Base-by-base conservation (phyloP, 2,888 invertebrate species). In the Cylloceria caligata region DNA sequence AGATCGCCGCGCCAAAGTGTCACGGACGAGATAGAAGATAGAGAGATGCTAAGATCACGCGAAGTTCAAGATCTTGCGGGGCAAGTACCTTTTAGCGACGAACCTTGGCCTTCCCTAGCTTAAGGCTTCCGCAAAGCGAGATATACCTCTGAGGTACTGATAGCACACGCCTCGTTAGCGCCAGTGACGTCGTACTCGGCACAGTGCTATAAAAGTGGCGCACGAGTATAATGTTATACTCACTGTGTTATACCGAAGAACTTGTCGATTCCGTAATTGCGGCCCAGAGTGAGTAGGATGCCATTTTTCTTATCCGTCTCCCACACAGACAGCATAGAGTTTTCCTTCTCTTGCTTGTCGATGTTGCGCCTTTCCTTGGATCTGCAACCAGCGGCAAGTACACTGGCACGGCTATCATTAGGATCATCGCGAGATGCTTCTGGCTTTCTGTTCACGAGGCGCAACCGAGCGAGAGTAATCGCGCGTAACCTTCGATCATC, bases 371-470 rank as follows among this genome's bases (percentile, higher is more conserved):
- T 57, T 42, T 62, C 60, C 60, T 55, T 55, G 7, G 27, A 9
- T 60, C 71, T 57, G 71, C 60, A 24, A 60, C 27, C 49, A 68
- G 55, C 52, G 69, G 47, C 49, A 39, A 42, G 67, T 52, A 45
- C 49, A 39, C 34, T 27, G 9, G 45, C 80, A 83, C 81, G 81
- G 72, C 80, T 85, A 86, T 87, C 87, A 86, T 87, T 87, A 87
- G 86, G 85, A 86, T 84, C 86, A 82, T 86, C 85, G 81, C 81
- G 84, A 69, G 77, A 83, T 81, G 88, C 86, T 84, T 67, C 82
- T 45, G 69, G 74, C 42, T 62, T 34, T 76, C 76, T 52, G 73
- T 75, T 76, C 76, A 49, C 75, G 76, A 76, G 76, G 68, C 45
- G 73, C 77, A 81, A 81, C 76, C 77, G 55, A 69, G 52, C 60